Base-by-base conservation (phyloP, 1,140 invertebrate genomes). In the Conus ventricosus region DNA sequence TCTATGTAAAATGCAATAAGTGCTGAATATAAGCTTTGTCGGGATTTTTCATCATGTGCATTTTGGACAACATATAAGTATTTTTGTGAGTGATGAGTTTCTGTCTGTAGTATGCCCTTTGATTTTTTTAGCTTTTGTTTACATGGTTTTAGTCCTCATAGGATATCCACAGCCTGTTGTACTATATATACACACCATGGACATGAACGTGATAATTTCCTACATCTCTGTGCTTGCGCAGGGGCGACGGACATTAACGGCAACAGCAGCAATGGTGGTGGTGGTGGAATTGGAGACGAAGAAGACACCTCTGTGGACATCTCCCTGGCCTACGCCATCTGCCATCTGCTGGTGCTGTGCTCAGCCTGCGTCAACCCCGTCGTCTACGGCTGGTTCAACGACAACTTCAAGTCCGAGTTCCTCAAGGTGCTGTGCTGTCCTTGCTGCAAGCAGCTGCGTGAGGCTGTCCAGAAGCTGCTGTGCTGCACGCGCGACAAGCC, bases 291-390 rank as follows among this genome's bases (percentile, higher is more conserved):
- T 20, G 17, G n/a, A 10, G 25, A 25, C 8, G 80, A 81, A 51
- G 80, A 54, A 23, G 80, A 81, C 51, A 81, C 51, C 39, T 81
- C 80, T 23, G 80, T 81, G 39, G 90, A 94, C 85, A 92, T 93
- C 17, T 91, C 92, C 54, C 85, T 96, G 39, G 93, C 95, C 23
- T 96, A 96, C 93, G 97, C 97, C n/a, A 96, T 97, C 20, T 98
- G 97, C 93, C 97, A 98, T 92, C 97, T 98, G 97, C 96, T 97
- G 89, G 97, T 94, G 1, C 96, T 98, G 96, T 97, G 97, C 4
- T 97, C 97, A 55, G 97, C 97, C 8, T 98, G 97, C 90, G 97
- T 97, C 23, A 98, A 98, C 95, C 98, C 98, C 0, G 97, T 98
- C 95, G 95, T 97, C 94, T 96, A 97, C 93, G 97, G 97, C 84